phyloP scores from a whole-genome alignment of 2,888 invertebrate genomes.

The Drosophila demipolita region DNA sequence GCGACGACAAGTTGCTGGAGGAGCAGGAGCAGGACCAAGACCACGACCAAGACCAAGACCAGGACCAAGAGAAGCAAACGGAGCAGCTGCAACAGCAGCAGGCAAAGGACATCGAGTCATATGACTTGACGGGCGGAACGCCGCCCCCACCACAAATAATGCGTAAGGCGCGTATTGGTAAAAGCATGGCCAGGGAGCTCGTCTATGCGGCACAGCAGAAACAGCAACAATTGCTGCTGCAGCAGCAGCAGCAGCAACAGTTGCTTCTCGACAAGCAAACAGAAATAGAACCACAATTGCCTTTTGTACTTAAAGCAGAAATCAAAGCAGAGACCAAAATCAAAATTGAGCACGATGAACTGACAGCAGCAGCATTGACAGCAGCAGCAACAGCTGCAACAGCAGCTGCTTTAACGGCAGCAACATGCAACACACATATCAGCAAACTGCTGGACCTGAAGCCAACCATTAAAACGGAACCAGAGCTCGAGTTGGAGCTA shows the following conservation, averaged over 20 bases:
- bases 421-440: slow-evolving; percentile 64
- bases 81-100: slow-evolving; percentile 31
- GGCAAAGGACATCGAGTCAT: slow-evolving; percentile 72
- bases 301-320: slow-evolving; percentile 82
- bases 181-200: slow-evolving; percentile 89
- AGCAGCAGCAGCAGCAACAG: slow-evolving; percentile 30
- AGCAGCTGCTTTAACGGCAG: slow-evolving; percentile 23
- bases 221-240: slow-evolving; percentile 45
- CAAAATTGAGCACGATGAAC: slow-evolving; percentile 83
- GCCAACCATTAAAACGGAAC: slow-evolving; percentile 82
- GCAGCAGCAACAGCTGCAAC: slow-evolving; percentile 19
- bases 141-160: slow-evolving; percentile 85
- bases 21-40: slow-evolving; percentile 74
- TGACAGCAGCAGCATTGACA: slow-evolving; percentile 26
- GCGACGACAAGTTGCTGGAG: slow-evolving; percentile 80
- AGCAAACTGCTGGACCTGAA: slow-evolving; percentile 78
- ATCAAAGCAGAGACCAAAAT: slow-evolving; percentile 84
- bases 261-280: slow-evolving; percentile 21
- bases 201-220: slow-evolving; percentile 80
- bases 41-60: slow-evolving; percentile 49
- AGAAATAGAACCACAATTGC: slow-evolving; percentile 65
- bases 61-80: slow-evolving; percentile 67
- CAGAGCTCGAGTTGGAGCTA: slow-evolving; percentile 52
- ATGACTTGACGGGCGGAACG: slow-evolving; percentile 86
- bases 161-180: slow-evolving; percentile 87